phyloP scores from a whole-genome alignment of 2,113 vertebrate species.

The Neoarius graeffei region DNA sequence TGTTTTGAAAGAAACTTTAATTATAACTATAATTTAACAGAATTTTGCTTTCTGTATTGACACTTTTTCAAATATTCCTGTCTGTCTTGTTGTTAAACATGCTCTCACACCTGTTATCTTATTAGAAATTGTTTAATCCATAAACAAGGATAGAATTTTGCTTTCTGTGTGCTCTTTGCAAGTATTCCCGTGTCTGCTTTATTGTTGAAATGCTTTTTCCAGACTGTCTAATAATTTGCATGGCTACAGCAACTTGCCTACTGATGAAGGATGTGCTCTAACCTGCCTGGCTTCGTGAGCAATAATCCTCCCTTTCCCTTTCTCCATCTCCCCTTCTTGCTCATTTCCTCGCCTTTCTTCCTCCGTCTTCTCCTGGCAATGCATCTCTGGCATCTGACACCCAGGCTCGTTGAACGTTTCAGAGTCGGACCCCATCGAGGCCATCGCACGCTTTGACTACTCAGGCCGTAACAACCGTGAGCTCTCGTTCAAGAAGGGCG shows the following conservation, averaged over 20 bases:
- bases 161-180: background rate
- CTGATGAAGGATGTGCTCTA: constrained; percentile 52
- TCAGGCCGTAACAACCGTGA: constrained; percentile 86
- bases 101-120: background rate
- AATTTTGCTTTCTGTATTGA: too few species aligned
- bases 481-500: constrained; percentile 93
- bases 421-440: constrained; percentile 93
- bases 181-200: background rate
- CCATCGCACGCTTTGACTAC: constrained; percentile 93
- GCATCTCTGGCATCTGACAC: constrained; percentile 49
- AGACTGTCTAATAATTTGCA: constrained; percentile 40
- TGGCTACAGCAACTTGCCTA: constrained; percentile 26
- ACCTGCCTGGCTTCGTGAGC: constrained; percentile 60
- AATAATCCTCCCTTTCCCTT: constrained; percentile 32
- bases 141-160: background rate
- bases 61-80: too few species aligned
- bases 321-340: constrained; percentile 8
- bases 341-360: background rate
- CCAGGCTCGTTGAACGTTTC: constrained; percentile 74
- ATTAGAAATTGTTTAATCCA: background rate
- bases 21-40: background rate
- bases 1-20: background rate
- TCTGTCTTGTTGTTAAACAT: background rate
- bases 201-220: background rate
- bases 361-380: background rate